These are phyloP conservation scores for Cygnus olor DNA, from an alignment of 2,797 vertebrate genomes.

Conservation along the genomic window DNA sequence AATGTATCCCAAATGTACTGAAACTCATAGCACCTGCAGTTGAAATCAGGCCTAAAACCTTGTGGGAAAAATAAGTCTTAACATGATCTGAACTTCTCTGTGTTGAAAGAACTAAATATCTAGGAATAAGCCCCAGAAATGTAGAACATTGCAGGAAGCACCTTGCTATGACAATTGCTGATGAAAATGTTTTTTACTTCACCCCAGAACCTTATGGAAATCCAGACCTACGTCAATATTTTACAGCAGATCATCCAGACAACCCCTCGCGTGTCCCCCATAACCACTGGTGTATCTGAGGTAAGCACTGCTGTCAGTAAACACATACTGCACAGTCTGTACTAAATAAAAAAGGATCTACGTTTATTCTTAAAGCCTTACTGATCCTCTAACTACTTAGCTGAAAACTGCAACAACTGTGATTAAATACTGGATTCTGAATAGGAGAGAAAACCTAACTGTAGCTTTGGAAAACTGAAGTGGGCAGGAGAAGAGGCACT, in stretches of 20 bases:
- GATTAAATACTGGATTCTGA: not conserved
- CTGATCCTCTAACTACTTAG: not conserved
- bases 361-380: not conserved
- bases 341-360: not conserved
- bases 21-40: not conserved
- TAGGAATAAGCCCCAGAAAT: not conserved
- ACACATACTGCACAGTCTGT: not conserved
- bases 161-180: not conserved
- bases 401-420: not conserved
- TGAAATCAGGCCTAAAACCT: not conserved
- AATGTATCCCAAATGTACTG: not conserved
- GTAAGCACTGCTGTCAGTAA: constrained; percentile 73
- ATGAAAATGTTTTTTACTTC: not conserved
- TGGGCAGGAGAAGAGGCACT: not conserved
- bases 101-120: not conserved
- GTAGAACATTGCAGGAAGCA: not conserved
- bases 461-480: not conserved
- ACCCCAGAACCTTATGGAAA: constrained; percentile 92
- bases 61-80: not conserved
- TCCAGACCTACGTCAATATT: constrained; percentile 93
- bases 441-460: not conserved
- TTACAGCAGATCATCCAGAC: constrained; percentile 93
- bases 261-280: constrained; percentile 79
- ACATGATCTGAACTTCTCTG: not conserved
- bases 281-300: constrained; percentile 85